Percentiles rank a stretch among this genome's conserved stretches.
Conservation (phyloP, 2,113 vertebrate genomes). For the Leucopsar rothschildi region DNA sequence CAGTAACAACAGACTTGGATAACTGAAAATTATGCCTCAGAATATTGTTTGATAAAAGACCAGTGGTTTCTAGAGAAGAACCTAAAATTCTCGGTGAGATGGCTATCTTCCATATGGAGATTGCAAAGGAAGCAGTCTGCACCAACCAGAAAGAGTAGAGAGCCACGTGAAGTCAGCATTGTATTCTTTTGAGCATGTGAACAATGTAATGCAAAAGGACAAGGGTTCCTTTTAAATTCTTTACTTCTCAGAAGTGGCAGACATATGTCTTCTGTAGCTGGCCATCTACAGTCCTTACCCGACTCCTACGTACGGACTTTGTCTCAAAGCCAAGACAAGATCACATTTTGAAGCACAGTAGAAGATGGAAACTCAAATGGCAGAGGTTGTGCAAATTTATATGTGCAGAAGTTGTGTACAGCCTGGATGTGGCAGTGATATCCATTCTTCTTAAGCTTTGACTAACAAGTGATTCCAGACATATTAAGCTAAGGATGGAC, state of each 20-base stretch:
- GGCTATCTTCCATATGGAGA: neutral
- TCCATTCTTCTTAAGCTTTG: neutral
- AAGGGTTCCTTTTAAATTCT: neutral
- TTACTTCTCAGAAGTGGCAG: neutral
- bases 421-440: neutral
- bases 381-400: neutral
- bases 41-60: neutral
- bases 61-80: neutral
- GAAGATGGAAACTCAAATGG: neutral
- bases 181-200: neutral
- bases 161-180: neutral
- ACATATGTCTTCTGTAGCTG: neutral
- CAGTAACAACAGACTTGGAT: neutral
- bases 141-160: neutral
- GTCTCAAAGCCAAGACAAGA: neutral
- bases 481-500: neutral
- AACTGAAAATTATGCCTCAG: neutral
- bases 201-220: neutral
- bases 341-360: neutral
- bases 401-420: neutral
- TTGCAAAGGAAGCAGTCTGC: neutral
- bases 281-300: neutral
- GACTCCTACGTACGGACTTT: accelerated
- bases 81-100: neutral
- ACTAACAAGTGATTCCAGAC: neutral